Percentiles rank a stretch among this genome's conserved stretches.
These are phyloP conservation scores for Athetis lepigone DNA, from an alignment of 2,888 invertebrate species.

Conservation along the genomic window DNA sequence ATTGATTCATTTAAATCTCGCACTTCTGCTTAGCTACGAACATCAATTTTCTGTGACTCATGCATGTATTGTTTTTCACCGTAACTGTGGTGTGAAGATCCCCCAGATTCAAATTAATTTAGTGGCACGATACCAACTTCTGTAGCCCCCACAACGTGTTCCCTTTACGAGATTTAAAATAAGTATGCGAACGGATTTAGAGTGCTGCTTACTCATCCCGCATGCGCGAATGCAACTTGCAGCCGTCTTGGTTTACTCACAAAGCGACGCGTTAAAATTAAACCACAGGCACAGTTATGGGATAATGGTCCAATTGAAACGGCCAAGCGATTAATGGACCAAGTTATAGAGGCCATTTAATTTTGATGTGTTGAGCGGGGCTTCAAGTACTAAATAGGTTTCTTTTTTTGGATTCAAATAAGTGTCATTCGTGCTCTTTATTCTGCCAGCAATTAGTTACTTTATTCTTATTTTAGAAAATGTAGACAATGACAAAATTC, in stretches of 20 bases:
- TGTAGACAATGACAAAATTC: constrained; percentile 27
- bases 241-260: constrained; percentile 71
- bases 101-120: constrained; percentile 29
- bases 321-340: constrained; percentile 42
- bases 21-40: neutral
- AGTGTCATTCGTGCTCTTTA: neutral
- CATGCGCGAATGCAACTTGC: constrained; percentile 74
- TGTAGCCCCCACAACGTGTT: constrained; percentile 61
- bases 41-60: neutral
- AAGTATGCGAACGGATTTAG: constrained; percentile 71
- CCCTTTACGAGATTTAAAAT: constrained; percentile 73
- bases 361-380: constrained; percentile 12
- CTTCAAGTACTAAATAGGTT: constrained; percentile 5
- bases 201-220: constrained; percentile 78
- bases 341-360: constrained; percentile 21
- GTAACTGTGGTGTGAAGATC: neutral
- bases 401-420: neutral
- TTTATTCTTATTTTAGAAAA: constrained; percentile 23
- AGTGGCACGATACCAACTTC: constrained; percentile 27
- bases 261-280: constrained; percentile 78
- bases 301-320: constrained; percentile 61
- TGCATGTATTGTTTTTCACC: neutral
- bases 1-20: neutral
- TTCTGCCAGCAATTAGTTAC: neutral
- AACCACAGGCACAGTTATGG: constrained; percentile 66